Conservation (phyloP, 2,113 vertebrate genomes). For the Tragelaphus imberbis region DNA sequence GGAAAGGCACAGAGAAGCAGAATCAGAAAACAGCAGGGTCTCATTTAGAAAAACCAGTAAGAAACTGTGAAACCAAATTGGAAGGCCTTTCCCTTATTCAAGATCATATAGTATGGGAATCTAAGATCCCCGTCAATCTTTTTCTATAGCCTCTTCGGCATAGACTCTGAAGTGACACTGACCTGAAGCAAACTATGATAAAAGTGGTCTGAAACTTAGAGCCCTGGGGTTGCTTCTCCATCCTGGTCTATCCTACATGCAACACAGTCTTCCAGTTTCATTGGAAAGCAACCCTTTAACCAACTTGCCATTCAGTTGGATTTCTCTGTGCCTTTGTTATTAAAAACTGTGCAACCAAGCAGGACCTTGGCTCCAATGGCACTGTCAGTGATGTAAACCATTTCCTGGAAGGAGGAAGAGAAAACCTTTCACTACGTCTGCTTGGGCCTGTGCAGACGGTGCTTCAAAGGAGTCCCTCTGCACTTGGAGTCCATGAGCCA, state of each 20-base stretch:
- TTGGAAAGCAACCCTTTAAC: neutral
- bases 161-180: too few species aligned
- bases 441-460: slow-evolving; percentile 63
- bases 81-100: neutral
- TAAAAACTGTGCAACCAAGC: neutral
- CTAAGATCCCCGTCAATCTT: neutral
- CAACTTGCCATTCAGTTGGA: neutral
- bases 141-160: neutral
- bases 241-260: neutral
- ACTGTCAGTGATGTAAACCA: slow-evolving; percentile 77
- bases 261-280: too few species aligned
- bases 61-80: neutral
- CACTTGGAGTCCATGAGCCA: slow-evolving; percentile 72
- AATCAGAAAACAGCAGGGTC: neutral
- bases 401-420: slow-evolving; percentile 58
- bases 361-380: slow-evolving; percentile 70
- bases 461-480: slow-evolving; percentile 61
- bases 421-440: neutral
- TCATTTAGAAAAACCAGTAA: neutral
- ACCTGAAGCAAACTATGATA: neutral
- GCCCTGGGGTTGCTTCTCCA: neutral
- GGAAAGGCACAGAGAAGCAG: neutral
- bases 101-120: neutral
- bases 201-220: fast-evolving
- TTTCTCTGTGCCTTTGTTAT: neutral